Base-by-base conservation (phyloP, 30 jellyfish, hydroid and myxozoan genomes). In the Cassiopea andromeda region DNA sequence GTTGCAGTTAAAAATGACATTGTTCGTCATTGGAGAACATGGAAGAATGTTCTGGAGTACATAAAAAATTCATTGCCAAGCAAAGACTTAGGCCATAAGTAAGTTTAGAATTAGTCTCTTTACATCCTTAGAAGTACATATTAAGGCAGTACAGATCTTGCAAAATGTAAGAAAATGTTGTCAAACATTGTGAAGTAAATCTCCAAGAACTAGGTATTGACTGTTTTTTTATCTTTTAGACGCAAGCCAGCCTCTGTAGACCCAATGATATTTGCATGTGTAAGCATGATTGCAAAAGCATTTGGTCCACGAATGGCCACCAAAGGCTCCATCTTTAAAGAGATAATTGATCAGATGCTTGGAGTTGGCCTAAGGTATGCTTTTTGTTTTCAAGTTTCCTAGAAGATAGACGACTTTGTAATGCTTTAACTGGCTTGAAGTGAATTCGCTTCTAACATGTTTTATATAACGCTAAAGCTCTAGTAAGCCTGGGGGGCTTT, bases 251-350 rank as follows among this genome's bases (percentile, higher is more conserved):
- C 97, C 8, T 90, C 97, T 2, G 97, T 94, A 10, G 98, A 94
- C 78, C 97, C 98, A 48, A 94, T 94, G 98, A 96, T 94, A 64
- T 94, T 94, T 83, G 98, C 98, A 48, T 94, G 98, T 82, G 97
- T 94, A 75, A 91, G 97, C 93, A 94, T 94, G 98, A 91, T 89
- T 5, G 98, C 98, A 16, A 73, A 92, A 67, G 98, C 98, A 18
- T 92, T 94, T 87, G 98, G 98, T 15, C 97, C 83, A 60, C 91
- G 91, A 49, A 87, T 84, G 95, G 97, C 97, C 4, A 87, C 91
- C 7, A 94, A 90, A 57, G 98, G 91, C 73, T 75, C 94, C 2
- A 73, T 93, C 43, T 93, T 93, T 81, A 89, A 89, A 69, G 98
- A 94, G 16, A 94, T 94, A 10, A 94, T 94, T 59, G 97, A 87